phyloP scores from a whole-genome alignment of 2,888 invertebrate species.

The Carabus problematicus region DNA sequence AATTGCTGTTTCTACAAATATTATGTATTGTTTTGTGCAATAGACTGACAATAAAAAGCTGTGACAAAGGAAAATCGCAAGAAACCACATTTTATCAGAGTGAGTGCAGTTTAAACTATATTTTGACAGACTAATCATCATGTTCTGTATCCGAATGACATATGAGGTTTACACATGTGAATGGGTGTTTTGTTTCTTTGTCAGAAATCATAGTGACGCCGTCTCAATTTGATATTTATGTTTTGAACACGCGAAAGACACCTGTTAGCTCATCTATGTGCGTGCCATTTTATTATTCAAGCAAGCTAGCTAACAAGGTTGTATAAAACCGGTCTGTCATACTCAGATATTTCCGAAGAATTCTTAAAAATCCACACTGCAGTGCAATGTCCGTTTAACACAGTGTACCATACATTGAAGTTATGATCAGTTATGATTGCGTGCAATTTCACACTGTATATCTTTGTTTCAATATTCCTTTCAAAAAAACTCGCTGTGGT shows the following conservation, averaged over 20 bases:
- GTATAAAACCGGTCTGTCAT: slow-evolving; percentile 32
- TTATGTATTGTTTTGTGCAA: slow-evolving; percentile 18
- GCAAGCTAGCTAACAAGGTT: slow-evolving; percentile 3
- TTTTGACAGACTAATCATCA: slow-evolving; percentile 20
- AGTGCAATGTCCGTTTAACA: slow-evolving; percentile 15
- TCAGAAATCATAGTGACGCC: neutral
- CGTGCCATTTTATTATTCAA: slow-evolving; percentile 16
- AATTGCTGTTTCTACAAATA: slow-evolving; percentile 22
- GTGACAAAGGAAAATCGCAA: neutral
- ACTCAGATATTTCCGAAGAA: slow-evolving; percentile 16
- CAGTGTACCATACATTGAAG: neutral
- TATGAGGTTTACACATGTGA: slow-evolving; percentile 2
- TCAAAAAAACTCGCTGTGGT: too few species aligned
- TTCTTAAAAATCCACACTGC: slow-evolving; percentile 18
- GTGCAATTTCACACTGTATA: too few species aligned
- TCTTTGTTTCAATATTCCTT: too few species aligned
- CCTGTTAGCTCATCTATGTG: slow-evolving; percentile 30
- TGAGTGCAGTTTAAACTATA: slow-evolving; percentile 13
- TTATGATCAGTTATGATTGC: too few species aligned
- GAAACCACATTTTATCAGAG: slow-evolving; percentile 20
- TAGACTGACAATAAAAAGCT: slow-evolving; percentile 3
- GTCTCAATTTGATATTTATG: slow-evolving; percentile 1
- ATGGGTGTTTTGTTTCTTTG: neutral
- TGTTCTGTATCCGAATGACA: slow-evolving; percentile 14
- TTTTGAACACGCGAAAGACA: slow-evolving; percentile 17